Evolutionary conservation across 2,797 vertebrate species (phyloP).

Genomic region (Typhlichthys subterraneus): DNA sequence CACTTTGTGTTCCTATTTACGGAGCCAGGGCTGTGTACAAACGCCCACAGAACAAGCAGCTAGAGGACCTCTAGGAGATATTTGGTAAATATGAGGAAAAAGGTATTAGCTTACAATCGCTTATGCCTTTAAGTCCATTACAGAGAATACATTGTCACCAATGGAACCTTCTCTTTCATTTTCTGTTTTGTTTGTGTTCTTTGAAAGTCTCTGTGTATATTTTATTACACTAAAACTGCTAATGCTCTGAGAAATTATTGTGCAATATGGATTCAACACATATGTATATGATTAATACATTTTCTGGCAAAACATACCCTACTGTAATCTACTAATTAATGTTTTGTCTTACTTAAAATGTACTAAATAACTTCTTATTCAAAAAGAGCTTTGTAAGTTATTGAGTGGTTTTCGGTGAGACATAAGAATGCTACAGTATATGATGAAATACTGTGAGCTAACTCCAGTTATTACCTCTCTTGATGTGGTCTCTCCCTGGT

Average conservation of each 20-base stretch:
- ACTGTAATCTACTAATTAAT: background rate
- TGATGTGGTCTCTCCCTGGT: constrained; percentile 29
- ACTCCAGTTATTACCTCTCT: constrained; percentile 11
- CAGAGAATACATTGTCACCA: background rate
- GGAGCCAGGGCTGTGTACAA: too few species aligned
- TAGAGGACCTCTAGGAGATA: too few species aligned
- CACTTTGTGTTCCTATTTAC: too few species aligned
- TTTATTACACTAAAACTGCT: too few species aligned
- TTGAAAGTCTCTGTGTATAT: too few species aligned
- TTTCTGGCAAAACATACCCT: background rate
- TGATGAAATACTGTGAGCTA: background rate
- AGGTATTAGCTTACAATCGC: too few species aligned
- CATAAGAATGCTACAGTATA: constrained; percentile 33
- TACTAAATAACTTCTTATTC: background rate
- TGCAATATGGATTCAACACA: too few species aligned
- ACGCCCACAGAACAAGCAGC: too few species aligned
- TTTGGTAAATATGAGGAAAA: too few species aligned
- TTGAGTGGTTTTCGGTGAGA: background rate
- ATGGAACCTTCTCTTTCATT: too few species aligned
- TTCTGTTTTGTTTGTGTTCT: too few species aligned
- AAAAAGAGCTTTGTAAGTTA: constrained; percentile 1
- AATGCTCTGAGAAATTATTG: too few species aligned
- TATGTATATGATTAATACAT: background rate
- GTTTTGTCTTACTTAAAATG: background rate
- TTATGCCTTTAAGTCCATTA: background rate